Percentiles rank a stretch among this genome's conserved stretches.
Evolutionary conservation across 2,797 vertebrate genomes (phyloP).

Genomic region (Pseudochirops corinnae): DNA sequence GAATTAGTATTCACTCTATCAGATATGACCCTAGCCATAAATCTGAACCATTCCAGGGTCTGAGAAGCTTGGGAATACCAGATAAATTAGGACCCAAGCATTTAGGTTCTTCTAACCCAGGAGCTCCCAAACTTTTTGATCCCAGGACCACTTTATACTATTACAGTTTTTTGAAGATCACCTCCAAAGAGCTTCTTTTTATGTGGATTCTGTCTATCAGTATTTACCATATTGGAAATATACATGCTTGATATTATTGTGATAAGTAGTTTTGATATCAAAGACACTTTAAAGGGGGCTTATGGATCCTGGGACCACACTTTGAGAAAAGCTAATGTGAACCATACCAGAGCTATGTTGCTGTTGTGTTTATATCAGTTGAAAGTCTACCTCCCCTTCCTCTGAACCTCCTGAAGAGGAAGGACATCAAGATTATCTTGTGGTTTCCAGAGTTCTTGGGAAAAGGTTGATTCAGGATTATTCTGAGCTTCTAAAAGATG

Average conservation of each 20-base stretch:
- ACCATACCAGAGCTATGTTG: background rate
- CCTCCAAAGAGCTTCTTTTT: background rate
- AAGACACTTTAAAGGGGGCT: background rate
- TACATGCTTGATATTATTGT: background rate
- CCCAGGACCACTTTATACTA: background rate
- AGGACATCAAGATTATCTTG: background rate
- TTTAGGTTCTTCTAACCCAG: background rate
- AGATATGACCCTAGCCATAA: background rate
- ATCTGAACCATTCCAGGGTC: background rate
- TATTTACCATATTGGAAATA: background rate
- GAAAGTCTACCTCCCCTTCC: background rate
- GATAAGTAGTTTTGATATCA: background rate
- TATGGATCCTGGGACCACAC: too few relatives aligned
- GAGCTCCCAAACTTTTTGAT: background rate
- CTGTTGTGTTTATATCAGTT: background rate
- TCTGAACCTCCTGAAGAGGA: background rate
- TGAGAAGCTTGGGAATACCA: background rate
- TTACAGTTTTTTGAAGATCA: background rate
- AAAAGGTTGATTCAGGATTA: background rate
- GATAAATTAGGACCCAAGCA: background rate
- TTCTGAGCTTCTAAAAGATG: background rate
- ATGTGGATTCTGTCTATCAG: background rate
- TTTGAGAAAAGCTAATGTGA: too few relatives aligned
- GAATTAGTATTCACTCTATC: background rate
- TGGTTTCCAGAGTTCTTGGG: background rate